Evolutionary conservation across 2,888 invertebrate genomes (phyloP).

Genomic region (Yponomeuta malinellus): DNA sequence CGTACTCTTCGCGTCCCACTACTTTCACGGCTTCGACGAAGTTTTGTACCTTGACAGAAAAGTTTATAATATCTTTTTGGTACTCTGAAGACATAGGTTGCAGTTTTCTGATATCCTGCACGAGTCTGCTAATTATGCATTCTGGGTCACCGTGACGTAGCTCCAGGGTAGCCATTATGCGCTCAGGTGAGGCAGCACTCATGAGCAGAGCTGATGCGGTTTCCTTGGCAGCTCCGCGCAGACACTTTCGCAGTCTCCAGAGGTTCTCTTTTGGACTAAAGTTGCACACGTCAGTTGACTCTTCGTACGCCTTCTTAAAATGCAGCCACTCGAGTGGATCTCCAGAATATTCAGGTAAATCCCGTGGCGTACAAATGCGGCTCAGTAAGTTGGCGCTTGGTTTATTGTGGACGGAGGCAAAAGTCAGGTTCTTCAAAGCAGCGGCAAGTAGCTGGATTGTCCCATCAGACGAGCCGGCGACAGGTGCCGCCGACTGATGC

Average conservation of each 20-base stretch:
- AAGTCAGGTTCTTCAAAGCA: too few relatives aligned
- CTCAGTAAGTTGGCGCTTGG: too few relatives aligned
- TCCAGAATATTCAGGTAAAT: slow-evolving; percentile 15
- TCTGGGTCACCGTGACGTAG: slow-evolving; percentile 9
- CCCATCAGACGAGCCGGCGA: too few relatives aligned
- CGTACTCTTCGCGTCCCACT: slow-evolving; percentile 11
- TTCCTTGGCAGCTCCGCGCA: too few relatives aligned
- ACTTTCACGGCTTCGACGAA: slow-evolving; percentile 14
- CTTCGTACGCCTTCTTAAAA: slow-evolving; percentile 21
- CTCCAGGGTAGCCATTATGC: slow-evolving; percentile 6
- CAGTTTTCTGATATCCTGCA: neutral
- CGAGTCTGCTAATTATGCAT: neutral
- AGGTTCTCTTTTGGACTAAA: slow-evolving; percentile 9
- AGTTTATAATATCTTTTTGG: slow-evolving; percentile 12
- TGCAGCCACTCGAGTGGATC: slow-evolving; percentile 28
- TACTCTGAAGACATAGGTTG: neutral
- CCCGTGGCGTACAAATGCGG: too few relatives aligned
- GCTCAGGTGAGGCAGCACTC: neutral
- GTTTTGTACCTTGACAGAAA: slow-evolving; percentile 15
- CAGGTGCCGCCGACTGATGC: too few relatives aligned
- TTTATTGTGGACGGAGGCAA: too few relatives aligned
- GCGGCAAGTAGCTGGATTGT: too few relatives aligned
- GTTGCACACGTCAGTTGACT: slow-evolving; percentile 1
- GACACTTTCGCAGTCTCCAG: neutral
- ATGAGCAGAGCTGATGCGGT: slow-evolving; percentile 9